Base-by-base conservation (phyloP, 2,888 invertebrate species). In the Ophion slaviceki region DNA sequence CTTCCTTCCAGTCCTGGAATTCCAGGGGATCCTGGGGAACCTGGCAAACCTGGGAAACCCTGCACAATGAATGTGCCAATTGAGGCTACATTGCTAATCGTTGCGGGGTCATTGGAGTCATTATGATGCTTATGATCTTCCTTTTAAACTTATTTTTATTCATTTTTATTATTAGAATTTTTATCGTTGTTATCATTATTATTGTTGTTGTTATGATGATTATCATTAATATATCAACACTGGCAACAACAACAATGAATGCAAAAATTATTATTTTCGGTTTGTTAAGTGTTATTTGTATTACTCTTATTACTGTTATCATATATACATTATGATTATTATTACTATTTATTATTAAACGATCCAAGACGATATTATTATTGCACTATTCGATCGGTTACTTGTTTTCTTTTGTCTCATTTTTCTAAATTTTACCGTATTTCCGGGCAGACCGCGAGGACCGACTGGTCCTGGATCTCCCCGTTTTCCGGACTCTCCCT, bases 391-490 rank as follows among this genome's bases (percentile, higher is more conserved):
- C 7, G 40, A 53, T 53, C 17, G 53, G 14, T 53, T 14, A 53
- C 14, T 17, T 24, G n/a, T 57, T 1, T 8, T 57, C 7, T 17
- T n/a, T 14, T 57, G 14, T 57, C 4, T 17, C 2, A 57, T 57
- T 57, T 57, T 57, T 11, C 10, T 2, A 8, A 57, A 40, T 40
- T 14, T 84, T 90, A 94, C 94, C 87, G 92, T 91, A 71, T 91
- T 92, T 80, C 95, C 95, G 40, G 94, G 94, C 66, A 94, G 89
- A 62, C 95, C 95, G 66, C 94, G 90, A 45, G 94, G 92, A 62
- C 95, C 95, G 68, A 92, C 89, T 36, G 93, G 91, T n/a, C 95
- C 95, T 87, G 92, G 92, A 53, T 94, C 94, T 61, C 95, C 95
- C 66, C 85, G 85, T 75, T 93, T 93, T 2, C 95, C 95, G 82